These are phyloP conservation scores for Salvelinus sp. DNA, from an alignment of 2,113 vertebrate species.

Conservation along the genomic window DNA sequence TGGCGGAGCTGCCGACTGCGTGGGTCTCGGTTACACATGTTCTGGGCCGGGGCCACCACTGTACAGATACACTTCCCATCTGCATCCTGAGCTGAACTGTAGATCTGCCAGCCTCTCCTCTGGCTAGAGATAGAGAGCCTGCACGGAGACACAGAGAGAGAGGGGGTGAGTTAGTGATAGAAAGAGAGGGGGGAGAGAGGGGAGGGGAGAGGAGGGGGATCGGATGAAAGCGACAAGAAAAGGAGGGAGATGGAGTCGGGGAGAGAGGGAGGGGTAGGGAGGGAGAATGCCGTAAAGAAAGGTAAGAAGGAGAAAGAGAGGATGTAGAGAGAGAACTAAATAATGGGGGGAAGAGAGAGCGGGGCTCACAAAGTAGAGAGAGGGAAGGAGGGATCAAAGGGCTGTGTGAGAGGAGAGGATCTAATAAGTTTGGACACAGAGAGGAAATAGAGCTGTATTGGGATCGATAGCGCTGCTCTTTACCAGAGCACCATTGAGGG, in stretches of 20 bases:
- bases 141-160: conserved; percentile 38
- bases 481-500: conserved; percentile 40
- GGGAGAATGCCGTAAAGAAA: neutral
- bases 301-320: conserved; percentile 19
- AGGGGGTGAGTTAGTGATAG: conserved; percentile 1
- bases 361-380: neutral
- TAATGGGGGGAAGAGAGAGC: neutral
- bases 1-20: conserved; percentile 90
- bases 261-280: neutral
- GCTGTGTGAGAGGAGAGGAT: conserved; percentile 40
- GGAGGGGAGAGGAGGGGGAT: conserved; percentile 9
- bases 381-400: conserved; percentile 20
- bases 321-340: conserved; percentile 11
- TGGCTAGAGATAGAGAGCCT: conserved; percentile 93
- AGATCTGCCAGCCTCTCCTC: conserved; percentile 97
- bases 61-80: conserved; percentile 96
- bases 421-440: conserved; percentile 67
- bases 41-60: conserved; percentile 91
- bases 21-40: conserved; percentile 88
- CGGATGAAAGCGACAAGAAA: neutral
- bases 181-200: neutral
- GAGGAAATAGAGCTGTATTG: conserved; percentile 68
- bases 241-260: neutral
- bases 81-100: conserved; percentile 92
- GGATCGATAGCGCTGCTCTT: conserved; percentile 68